Conservation (phyloP, 2,888 invertebrate species). For the Rhamphomyia laevipes region DNA sequence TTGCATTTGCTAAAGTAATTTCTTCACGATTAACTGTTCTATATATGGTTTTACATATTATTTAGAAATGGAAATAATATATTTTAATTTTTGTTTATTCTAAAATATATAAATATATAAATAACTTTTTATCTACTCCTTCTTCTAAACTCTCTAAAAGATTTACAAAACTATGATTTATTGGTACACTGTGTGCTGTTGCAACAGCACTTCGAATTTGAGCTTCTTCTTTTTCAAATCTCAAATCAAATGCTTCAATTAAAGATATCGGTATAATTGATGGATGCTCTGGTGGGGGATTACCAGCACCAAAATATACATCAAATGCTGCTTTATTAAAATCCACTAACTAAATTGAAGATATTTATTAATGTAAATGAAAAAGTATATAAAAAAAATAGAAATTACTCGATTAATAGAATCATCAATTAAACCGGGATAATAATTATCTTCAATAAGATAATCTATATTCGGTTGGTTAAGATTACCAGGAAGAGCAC, state of each 20-base stretch:
- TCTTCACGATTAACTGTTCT: slow-evolving; percentile 11
- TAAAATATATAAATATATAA: too few relatives aligned
- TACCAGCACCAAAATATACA: slow-evolving; percentile 2
- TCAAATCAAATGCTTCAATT: slow-evolving; percentile 11
- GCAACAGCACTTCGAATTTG: slow-evolving; percentile 6
- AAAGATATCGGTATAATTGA: slow-evolving; percentile 6
- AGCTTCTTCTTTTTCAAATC: slow-evolving; percentile 5
- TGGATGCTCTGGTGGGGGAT: background rate
- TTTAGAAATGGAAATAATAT: background rate
- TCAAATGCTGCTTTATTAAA: slow-evolving; percentile 10
- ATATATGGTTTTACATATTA: background rate
- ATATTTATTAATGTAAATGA: too few relatives aligned
- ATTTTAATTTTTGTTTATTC: background rate
- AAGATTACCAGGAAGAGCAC: too few relatives aligned
- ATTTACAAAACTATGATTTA: background rate
- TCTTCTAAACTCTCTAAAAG: background rate
- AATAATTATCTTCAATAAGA: slow-evolving; percentile 10
- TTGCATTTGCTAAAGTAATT: slow-evolving; percentile 7
- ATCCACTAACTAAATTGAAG: too few relatives aligned
- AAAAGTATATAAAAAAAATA: too few relatives aligned
- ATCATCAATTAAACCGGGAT: slow-evolving; percentile 12
- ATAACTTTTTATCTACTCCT: background rate
- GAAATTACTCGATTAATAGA: slow-evolving; percentile 9
- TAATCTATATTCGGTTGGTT: background rate
- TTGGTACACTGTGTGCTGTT: background rate